Evolutionary conservation across 2,797 vertebrate genomes (phyloP), one percentile per base, ranked within the genome.

Genomic region (Nyctalus aviator): DNA sequence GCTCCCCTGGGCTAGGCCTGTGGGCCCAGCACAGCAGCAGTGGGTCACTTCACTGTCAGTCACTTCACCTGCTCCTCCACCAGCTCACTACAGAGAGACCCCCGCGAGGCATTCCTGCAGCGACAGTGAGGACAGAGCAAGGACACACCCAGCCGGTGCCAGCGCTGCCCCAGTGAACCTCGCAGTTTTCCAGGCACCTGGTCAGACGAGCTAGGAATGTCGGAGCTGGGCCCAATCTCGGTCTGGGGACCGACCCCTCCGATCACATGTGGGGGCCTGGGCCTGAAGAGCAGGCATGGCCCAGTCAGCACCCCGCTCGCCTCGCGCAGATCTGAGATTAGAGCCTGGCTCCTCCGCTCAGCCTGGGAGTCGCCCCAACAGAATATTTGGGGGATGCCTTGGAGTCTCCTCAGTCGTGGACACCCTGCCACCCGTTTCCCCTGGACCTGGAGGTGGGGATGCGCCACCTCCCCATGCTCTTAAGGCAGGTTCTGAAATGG

Each of bases 251-350:
- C 17, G 17, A n/a, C 3, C 10, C n/a, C 53, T 41, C 35, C 25
- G 35, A 2, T 27, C 55, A 30, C 78, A 30, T 17, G 11, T 18
- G 46, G 84, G 69, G 15, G 4, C 44, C 44, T 3, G 46, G 18
- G 30, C 48, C 8, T 0, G 46, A 11, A 6, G 6, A 27, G 37
- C 5, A 3, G 55, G 3, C 4, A 1, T 15, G 57, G 59, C 57
- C 50, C 0, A 8, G 1, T 8, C 2, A 1, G 62, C 21, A 18
- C 3, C 1, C 8, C 1, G 0, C 7, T 5, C 15, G 21, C 20
- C 35, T 30, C 1, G 9, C 2, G n/a, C 12, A 0, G 59, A 30
- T 1, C 37, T 25, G 72, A 64, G 59, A 35, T 18, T 18, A 3
- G 46, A 55, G 13, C 68, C n/a, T 3, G 1, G n/a, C 44, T n/a